Evolutionary conservation across 2,888 invertebrate genomes (phyloP), one percentile per base, ranked within the genome.

Genomic region (Ametastegia equiseti): DNA sequence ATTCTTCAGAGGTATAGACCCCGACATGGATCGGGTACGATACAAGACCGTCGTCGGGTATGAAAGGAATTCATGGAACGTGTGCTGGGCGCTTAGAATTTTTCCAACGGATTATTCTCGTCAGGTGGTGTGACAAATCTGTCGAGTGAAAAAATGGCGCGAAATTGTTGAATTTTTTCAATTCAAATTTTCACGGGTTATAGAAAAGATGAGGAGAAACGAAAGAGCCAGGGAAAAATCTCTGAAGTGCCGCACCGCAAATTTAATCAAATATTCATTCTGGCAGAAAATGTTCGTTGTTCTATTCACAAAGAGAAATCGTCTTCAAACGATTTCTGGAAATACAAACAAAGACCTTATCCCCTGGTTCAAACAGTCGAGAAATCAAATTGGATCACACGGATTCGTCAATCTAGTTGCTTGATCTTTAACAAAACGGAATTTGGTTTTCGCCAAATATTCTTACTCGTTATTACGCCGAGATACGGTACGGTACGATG

Each of bases 341-440:
- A 30, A 60, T 11, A 60, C 11, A 60, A 60, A 60, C 15, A 30
- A 60, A 60, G 60, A 15, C 60, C 13, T 30, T 4, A 7, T 60
- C 15, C 30, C 15, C 15, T 42, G 42, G 42, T 2, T 60, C 60
- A 30, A 30, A 60, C 15, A 60, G 60, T 15, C 6, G 60, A 60
- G 15, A 13, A 42, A 71, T 47, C 30, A 45, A 7, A 45, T 71
- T 27, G 42, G 36, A 47, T 71, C 47, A 71, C 45, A 23, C 15
- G 7, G 71, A 47, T 71, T 71, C 45, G 47, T 71, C 47, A 47
- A 71, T 71, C 71, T 27, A 42, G 71, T 71, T 60, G n/a, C n/a
- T n/a, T 63, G 45, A 47, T 71, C 45, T 45, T 71, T 30, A 60
- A 60, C 39, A 39, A n/a, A 67, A 23, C n/a, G 39, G 39, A 39